phyloP scores from a whole-genome alignment of 1,140 invertebrate species.

The Saccostrea glomerata region DNA sequence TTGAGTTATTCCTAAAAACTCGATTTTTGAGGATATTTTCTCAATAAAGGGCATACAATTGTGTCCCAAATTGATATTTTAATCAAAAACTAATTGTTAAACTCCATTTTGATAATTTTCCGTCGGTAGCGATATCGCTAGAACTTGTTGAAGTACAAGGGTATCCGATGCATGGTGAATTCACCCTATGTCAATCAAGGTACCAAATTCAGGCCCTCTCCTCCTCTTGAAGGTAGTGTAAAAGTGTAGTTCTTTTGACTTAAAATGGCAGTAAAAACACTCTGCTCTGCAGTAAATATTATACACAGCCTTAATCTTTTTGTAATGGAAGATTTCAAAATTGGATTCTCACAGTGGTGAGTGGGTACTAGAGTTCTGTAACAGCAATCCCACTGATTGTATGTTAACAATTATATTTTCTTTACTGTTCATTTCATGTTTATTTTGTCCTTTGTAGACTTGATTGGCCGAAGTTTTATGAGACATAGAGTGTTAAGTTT shows the following conservation, averaged over 20 bases:
- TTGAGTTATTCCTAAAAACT: too few species aligned
- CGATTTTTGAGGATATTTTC: too few species aligned
- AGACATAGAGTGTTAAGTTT: background rate
- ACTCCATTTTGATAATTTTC: too few species aligned
- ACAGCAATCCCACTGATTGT: background rate
- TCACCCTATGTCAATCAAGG: background rate
- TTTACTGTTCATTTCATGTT: background rate
- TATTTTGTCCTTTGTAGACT: background rate
- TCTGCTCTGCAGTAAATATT: background rate
- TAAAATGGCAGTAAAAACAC: background rate
- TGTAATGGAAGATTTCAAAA: background rate
- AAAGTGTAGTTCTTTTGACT: background rate
- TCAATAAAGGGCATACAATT: too few species aligned
- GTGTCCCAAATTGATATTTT: too few species aligned
- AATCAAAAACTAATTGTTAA: too few species aligned
- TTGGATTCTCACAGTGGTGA: background rate
- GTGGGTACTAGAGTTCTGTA: background rate
- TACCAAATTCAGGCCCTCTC: constrained; percentile 3
- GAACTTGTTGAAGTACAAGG: too few species aligned
- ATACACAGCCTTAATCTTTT: background rate
- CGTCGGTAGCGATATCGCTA: too few species aligned
- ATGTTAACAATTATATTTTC: background rate
- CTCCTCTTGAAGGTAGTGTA: background rate
- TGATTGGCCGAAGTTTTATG: background rate
- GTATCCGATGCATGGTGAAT: too few species aligned